A percentile compares a stretch with the other conserved stretches of the same genome.
Evolutionary conservation across 2,888 invertebrate genomes (phyloP).

Genomic region (Ennomos erosarius): DNA sequence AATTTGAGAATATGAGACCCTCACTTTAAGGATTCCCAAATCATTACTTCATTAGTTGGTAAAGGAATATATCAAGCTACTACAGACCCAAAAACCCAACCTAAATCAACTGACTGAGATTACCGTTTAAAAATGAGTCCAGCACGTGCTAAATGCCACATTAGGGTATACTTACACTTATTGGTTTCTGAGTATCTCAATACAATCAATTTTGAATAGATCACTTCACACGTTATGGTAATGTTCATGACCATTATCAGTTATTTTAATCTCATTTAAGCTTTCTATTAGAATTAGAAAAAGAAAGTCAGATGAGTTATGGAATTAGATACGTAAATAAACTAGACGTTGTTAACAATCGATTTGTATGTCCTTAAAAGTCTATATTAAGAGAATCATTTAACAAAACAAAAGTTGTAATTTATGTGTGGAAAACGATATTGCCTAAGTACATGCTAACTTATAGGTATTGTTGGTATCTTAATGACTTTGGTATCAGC

Average conservation of each 20-base stretch:
- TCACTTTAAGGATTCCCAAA: no score
- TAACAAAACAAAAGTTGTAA: no score
- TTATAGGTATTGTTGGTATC: constrained; percentile 50
- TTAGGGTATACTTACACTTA: constrained; percentile 32
- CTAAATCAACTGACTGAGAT: not conserved
- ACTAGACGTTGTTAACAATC: no score
- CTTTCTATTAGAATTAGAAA: constrained; percentile 42
- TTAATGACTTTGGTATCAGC: constrained; percentile 69
- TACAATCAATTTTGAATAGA: constrained; percentile 45
- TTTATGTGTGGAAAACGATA: no score
- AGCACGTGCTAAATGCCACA: constrained; percentile 45
- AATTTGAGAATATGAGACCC: no score
- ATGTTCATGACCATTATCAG: constrained; percentile 58
- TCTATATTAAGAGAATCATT: no score
- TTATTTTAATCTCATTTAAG: constrained; percentile 27
- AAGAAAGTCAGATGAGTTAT: constrained; percentile 22
- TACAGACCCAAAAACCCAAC: no score
- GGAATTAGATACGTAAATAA: no score
- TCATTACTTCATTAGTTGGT: no score
- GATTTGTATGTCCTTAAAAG: no score
- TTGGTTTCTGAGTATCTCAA: constrained; percentile 52
- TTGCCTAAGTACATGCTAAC: not conserved
- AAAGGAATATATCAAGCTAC: not conserved
- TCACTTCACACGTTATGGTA: constrained; percentile 61
- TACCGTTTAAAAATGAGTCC: constrained; percentile 3